Base-by-base conservation (phyloP, 53 echinoderm and acorn worm genomes). In the Paracentrotus lividus region DNA sequence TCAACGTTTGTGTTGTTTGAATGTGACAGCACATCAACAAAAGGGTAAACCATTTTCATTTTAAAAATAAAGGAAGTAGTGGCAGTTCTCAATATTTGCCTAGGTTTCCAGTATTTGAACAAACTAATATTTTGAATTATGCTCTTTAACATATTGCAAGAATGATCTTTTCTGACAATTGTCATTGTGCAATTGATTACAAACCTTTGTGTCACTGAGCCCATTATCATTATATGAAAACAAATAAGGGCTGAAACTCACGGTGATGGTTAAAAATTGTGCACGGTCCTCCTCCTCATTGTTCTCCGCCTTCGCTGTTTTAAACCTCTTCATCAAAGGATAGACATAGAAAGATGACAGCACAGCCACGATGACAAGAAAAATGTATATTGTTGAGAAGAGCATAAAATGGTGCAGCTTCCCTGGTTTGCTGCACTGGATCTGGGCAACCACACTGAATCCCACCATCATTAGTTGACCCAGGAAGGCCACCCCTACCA, bases 381-480 rank as follows among this genome's bases (percentile, higher is more conserved):
- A 92, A 24, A 58, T 55, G 43, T 59, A 92, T 23, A 92, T 55
- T 49, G 81, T 78, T 32, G 78, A 92, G 36, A 92, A 92, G 21
- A 92, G 38, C 77, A 57, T 92, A 29, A 92, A 78, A 12, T 40
- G 57, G 57, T 27, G 45, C 10, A 90, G 31, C 21, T 15, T 53
- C 21, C 21, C 29, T 8, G 26, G 21, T 49, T 75, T 53, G 20
- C 75, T 47, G 42, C 78, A 52, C 27, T 92, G 51, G 81, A 77
- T 77, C 76, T 78, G 78, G 8, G 59, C 55, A 9, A 92, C 36
- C 0, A 92, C 78, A 56, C 92, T 92, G 77, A 92, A 56, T 92
- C 92, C 92, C 8, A 44, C n/a, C 44, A 92, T 78, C 0, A 78
- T 38, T 12, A 92, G 54, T 57, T 92, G 92, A 5, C 78, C 92